These are phyloP conservation scores for Colostygia pectinataria DNA, from an alignment of 2,888 invertebrate species.

Conservation along the genomic window DNA sequence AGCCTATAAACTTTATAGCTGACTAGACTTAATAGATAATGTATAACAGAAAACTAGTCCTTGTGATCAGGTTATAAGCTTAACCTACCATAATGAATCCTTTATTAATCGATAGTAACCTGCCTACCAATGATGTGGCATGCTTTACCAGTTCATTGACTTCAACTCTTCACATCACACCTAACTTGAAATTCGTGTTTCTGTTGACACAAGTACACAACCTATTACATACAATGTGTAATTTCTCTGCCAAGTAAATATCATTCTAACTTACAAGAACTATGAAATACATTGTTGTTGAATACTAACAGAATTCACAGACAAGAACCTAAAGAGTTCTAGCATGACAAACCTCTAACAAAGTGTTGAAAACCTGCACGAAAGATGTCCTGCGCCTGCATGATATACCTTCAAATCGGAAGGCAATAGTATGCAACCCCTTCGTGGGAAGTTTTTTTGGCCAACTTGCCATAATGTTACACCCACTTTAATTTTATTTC, in stretches of 20 bases:
- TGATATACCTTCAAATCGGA: too few species aligned
- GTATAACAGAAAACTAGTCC: conserved; percentile 4
- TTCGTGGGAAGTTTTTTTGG: too few species aligned
- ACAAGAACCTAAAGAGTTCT: too few species aligned
- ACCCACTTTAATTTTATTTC: too few species aligned
- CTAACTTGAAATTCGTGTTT: conserved; percentile 35
- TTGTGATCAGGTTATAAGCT: conserved; percentile 19
- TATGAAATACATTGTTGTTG: too few species aligned
- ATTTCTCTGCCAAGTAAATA: conserved; percentile 9
- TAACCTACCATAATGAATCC: conserved; percentile 22
- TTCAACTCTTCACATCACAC: conserved; percentile 26
- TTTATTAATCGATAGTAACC: conserved; percentile 14
- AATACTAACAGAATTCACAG: too few species aligned
- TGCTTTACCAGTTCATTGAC: conserved; percentile 34
- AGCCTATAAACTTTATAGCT: not conserved
- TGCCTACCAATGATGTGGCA: conserved; percentile 17
- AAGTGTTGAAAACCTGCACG: too few species aligned
- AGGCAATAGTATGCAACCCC: too few species aligned
- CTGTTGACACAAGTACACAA: conserved; percentile 35
- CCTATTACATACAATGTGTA: conserved; percentile 29
- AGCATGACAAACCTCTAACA: too few species aligned
- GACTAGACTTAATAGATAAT: conserved; percentile 4
- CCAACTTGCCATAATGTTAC: too few species aligned
- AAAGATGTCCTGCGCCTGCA: too few species aligned
- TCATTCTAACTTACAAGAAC: too few species aligned